Conservation (phyloP, 2,888 invertebrate species). For the Plemyria rubiginata region DNA sequence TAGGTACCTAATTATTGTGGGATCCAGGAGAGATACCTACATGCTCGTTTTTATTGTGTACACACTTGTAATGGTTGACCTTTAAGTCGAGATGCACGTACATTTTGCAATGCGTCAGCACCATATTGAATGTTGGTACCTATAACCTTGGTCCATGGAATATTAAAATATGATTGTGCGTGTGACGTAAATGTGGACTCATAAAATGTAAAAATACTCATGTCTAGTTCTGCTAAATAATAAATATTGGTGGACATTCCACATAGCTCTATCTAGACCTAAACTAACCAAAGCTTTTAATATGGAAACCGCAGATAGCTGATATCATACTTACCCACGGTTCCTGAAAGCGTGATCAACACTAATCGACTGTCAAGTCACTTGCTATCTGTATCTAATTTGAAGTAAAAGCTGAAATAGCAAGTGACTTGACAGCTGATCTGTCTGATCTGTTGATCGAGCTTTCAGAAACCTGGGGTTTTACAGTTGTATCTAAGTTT, state of each 20-base stretch:
- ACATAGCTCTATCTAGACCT: no score
- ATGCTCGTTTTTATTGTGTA: conserved; percentile 40
- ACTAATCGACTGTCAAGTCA: no score
- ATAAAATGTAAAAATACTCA: neutral
- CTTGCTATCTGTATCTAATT: no score
- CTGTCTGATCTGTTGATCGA: no score
- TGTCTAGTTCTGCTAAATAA: neutral
- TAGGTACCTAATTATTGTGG: conserved; percentile 28
- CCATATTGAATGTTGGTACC: conserved; percentile 56
- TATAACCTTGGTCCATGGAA: conserved; percentile 52
- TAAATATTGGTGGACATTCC: neutral
- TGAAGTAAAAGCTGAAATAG: no score
- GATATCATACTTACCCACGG: no score
- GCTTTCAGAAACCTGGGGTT: no score
- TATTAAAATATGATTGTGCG: conserved; percentile 30
- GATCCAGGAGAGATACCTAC: conserved; percentile 32
- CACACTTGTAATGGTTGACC: conserved; percentile 57
- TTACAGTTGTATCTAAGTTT: no score
- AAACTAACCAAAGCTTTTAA: no score
- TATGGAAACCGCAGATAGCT: no score
- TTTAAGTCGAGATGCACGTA: conserved; percentile 60
- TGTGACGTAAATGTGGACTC: conserved; percentile 1
- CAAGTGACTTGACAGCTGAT: no score
- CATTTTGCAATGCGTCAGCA: conserved; percentile 48
- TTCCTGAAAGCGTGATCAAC: no score